A percentile compares a stretch with the other conserved stretches of the same genome.
Evolutionary conservation across 2,113 vertebrate genomes (phyloP).

Genomic region (Phaethon lepturus): DNA sequence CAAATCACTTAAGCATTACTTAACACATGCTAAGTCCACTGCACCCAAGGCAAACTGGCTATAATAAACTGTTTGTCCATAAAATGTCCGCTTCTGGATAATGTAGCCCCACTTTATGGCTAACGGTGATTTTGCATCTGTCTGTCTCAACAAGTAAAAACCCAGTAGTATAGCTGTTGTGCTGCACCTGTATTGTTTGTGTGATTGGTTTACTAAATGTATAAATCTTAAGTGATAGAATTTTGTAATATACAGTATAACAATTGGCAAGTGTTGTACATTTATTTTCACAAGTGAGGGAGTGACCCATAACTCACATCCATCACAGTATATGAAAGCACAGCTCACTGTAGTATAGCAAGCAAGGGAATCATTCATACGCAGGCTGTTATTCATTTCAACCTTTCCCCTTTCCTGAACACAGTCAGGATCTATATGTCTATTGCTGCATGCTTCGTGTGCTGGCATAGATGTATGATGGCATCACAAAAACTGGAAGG

Average conservation of each 20-base stretch:
- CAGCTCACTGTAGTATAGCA: conserved; percentile 41
- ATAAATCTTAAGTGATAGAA: conserved; percentile 39
- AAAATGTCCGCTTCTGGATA: background rate
- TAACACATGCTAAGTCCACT: conserved; percentile 36
- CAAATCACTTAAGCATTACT: conserved; percentile 45
- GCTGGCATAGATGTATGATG: conserved; percentile 56
- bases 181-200: background rate
- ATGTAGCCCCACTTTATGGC: background rate
- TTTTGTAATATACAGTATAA: conserved; percentile 42
- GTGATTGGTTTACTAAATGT: conserved; percentile 8
- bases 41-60: conserved; percentile 22
- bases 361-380: conserved; percentile 54
- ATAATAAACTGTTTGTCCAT: conserved; percentile 9
- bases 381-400: conserved; percentile 48
- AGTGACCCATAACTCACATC: conserved; percentile 68
- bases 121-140: background rate
- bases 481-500: conserved; percentile 52
- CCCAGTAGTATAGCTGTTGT: background rate
- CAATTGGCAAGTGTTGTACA: conserved; percentile 44
- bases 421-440: conserved; percentile 46
- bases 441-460: background rate
- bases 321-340: conserved; percentile 48
- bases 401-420: conserved; percentile 45
- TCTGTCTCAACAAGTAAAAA: background rate
- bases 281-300: conserved; percentile 63